Evolutionary conservation across 2,888 invertebrate species (phyloP).

Genomic region (Ochropleura leucogaster): DNA sequence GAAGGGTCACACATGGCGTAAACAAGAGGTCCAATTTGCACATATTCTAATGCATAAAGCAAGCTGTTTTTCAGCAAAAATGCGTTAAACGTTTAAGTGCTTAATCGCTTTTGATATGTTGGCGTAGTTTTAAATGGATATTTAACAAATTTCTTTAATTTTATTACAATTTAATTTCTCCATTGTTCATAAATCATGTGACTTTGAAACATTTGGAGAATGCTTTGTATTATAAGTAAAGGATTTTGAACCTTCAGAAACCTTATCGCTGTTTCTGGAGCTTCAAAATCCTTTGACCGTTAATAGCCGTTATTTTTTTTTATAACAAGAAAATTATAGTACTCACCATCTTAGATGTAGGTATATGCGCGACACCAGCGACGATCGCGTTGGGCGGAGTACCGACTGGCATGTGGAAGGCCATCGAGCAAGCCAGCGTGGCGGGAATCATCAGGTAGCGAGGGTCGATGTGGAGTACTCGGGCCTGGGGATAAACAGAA

Average conservation of each 20-base stretch:
- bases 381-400: constrained; percentile 99
- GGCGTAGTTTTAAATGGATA: no score
- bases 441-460: constrained; percentile 97
- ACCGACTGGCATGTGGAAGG: constrained; percentile 98
- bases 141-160: no score
- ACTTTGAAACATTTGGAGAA: neutral
- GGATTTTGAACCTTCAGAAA: no score
- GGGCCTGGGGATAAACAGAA: constrained; percentile 88
- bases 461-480: constrained; percentile 94
- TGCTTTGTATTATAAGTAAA: neutral
- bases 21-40: no score
- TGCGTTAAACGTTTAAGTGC: no score
- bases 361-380: constrained; percentile 95
- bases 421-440: constrained; percentile 96
- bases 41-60: no score
- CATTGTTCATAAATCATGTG: no score
- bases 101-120: no score
- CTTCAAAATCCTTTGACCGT: no score
- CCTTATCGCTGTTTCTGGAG: neutral
- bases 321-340: neutral
- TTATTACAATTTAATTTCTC: no score
- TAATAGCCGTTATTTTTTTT: neutral
- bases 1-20: no score
- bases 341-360: constrained; percentile 94
- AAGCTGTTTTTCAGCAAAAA: no score